Evolutionary conservation across 2,888 invertebrate species (phyloP).

Genomic region (Fragum fragum): DNA sequence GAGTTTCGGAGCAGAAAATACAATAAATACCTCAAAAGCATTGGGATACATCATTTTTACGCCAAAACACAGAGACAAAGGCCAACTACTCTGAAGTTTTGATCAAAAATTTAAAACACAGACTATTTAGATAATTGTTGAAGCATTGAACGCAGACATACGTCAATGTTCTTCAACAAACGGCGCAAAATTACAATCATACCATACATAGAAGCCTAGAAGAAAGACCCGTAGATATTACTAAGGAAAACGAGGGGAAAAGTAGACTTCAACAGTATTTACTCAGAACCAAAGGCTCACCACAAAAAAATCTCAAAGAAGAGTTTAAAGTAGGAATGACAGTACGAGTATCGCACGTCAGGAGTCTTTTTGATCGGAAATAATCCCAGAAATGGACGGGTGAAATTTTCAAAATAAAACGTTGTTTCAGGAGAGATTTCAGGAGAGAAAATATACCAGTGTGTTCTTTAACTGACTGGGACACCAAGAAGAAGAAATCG

Average conservation of each 20-base stretch:
- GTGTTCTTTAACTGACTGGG: constrained; percentile 44
- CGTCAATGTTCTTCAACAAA: constrained; percentile 27
- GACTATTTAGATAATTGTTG: constrained; percentile 43
- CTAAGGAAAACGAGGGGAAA: constrained; percentile 33
- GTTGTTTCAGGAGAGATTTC: constrained; percentile 34
- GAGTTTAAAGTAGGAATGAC: constrained; percentile 40
- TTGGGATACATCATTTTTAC: constrained; percentile 37
- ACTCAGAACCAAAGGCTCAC: not conserved
- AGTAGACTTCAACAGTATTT: constrained; percentile 46
- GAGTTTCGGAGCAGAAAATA: constrained; percentile 37
- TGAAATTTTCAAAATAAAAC: constrained; percentile 43
- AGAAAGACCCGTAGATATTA: constrained; percentile 16
- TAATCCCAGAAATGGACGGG: constrained; percentile 55
- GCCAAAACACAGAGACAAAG: constrained; percentile 53
- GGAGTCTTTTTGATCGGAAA: constrained; percentile 43
- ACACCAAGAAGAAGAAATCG: constrained; percentile 33
- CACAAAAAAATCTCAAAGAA: not conserved
- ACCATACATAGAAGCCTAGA: constrained; percentile 41
- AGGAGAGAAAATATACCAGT: constrained; percentile 39
- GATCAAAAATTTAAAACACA: constrained; percentile 50
- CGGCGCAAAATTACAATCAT: constrained; percentile 38
- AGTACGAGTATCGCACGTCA: constrained; percentile 46
- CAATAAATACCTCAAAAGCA: constrained; percentile 28
- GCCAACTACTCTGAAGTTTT: constrained; percentile 46
- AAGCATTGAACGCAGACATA: constrained; percentile 33